Percentiles rank a stretch among this genome's conserved stretches.
phyloP scores from a whole-genome alignment of 2,797 vertebrate genomes.

The Bradypodion ventrale region DNA sequence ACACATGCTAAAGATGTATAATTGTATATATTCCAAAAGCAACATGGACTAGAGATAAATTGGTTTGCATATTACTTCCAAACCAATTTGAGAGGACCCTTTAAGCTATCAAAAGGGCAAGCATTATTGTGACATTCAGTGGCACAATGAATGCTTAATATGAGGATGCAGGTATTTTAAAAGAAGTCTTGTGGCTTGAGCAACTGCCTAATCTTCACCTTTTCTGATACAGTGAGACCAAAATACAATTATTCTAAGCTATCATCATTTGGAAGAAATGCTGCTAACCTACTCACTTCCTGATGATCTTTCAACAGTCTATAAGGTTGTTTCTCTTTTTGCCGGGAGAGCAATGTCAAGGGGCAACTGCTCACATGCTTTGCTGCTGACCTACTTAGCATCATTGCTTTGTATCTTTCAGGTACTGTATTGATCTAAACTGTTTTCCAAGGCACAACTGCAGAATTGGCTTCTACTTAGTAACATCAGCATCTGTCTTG shows the following conservation, averaged over 20 bases:
- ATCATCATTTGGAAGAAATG: background rate
- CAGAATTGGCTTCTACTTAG: conserved; percentile 49
- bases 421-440: conserved; percentile 46
- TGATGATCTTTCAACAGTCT: background rate
- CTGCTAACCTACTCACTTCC: conserved; percentile 17
- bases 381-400: conserved; percentile 35
- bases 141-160: too few species aligned
- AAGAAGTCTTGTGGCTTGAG: too few species aligned
- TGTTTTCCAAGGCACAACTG: background rate
- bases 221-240: background rate
- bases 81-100: too few species aligned
- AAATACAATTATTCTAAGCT: background rate
- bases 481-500: conserved; percentile 57
- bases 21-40: too few species aligned
- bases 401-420: conserved; percentile 17
- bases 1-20: too few species aligned
- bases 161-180: too few species aligned
- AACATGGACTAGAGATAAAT: too few species aligned
- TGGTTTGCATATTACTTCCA: too few species aligned
- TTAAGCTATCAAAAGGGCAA: too few species aligned
- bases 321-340: background rate
- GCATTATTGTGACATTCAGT: too few species aligned
- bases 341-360: background rate
- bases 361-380: conserved; percentile 30
- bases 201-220: too few species aligned